These are phyloP conservation scores for Zoroaster sp. DNA, from an alignment of 53 echinoderm and acorn worm species.

Conservation along the genomic window DNA sequence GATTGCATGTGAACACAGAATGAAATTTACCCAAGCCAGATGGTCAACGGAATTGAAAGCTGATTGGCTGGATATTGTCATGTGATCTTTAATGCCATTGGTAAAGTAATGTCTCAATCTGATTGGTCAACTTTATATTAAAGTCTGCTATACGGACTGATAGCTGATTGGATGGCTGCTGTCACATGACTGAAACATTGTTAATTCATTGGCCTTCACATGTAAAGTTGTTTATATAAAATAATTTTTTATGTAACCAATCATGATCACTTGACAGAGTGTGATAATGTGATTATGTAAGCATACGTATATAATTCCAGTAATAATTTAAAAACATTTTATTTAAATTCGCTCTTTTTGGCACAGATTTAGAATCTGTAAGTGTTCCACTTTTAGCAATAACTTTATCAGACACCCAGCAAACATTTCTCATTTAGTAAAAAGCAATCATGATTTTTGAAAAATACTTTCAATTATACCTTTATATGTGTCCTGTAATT, in stretches of 20 bases:
- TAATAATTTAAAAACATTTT: conserved; percentile 36
- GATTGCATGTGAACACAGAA: background rate
- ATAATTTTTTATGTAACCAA: conserved; percentile 36
- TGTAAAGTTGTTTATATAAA: conserved; percentile 22
- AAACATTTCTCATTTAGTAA: background rate
- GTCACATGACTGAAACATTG: background rate
- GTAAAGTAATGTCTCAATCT: background rate
- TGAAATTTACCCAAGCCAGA: background rate
- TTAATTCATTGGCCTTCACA: conserved; percentile 30
- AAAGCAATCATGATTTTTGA: background rate
- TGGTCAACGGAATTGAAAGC: background rate
- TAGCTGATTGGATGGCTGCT: background rate
- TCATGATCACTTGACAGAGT: background rate
- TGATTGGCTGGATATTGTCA: background rate
- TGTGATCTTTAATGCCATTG: background rate
- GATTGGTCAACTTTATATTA: background rate
- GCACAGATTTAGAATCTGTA: conserved; percentile 12
- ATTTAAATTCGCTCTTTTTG: conserved; percentile 21
- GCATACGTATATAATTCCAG: conserved; percentile 12
- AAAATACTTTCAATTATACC: background rate
- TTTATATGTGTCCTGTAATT: background rate
- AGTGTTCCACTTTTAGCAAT: conserved; percentile 13
- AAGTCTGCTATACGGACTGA: background rate
- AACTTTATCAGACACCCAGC: background rate
- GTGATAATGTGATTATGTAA: conserved; percentile 36